Evolutionary conservation across 2,113 vertebrate genomes (phyloP), one percentile per base, ranked within the genome.

Genomic region (Chrysemys picta): DNA sequence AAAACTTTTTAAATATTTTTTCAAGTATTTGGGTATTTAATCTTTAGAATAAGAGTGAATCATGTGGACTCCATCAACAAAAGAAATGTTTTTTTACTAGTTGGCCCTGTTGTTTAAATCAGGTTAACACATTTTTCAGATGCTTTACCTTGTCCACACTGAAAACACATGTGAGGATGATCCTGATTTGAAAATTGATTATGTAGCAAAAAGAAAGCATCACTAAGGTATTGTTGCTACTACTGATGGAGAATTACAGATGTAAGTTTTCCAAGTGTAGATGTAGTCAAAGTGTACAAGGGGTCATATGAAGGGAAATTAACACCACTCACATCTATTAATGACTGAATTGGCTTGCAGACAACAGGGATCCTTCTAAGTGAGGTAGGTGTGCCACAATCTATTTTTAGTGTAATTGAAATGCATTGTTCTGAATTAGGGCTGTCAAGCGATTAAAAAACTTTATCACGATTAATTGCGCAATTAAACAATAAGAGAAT

Each of bases 281-380:
- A 75, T 78, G 35, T 80, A 78, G 89, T n/a, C 56, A 31, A 82
- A 80, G 42, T 5, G 17, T 81, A 1, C 57, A 57, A 85, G 65
- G 59, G 54, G 54, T 82, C 56, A 59, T 59, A 79, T 76, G 87
- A 93, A 91, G 79, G 65, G 85, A 87, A 96, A 91, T 84, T 88
- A 84, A 93, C 89, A 69, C 50, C 38, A 12, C 49, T 69, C 59
- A n/a, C 42, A 84, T 82, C 27, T 82, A 49, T 89, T 90, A 72
- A 50, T 1, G 53, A 79, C 22, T 76, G 59, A 85, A n/a, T 93
- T 88, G 65, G 81, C 82, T 38, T 94, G 84, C 78, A 94, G 49
- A 50, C 83, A 89, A 76, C 78, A 93, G 52, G 22, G 35, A 31
- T 87, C 90, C 90, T 91, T 76, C 50, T 69, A 78, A 79, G 82